A percentile compares a stretch with the other conserved stretches of the same genome.
Evolutionary conservation across 2,113 vertebrate species (phyloP).

Genomic region (Periophthalmus modestus): DNA sequence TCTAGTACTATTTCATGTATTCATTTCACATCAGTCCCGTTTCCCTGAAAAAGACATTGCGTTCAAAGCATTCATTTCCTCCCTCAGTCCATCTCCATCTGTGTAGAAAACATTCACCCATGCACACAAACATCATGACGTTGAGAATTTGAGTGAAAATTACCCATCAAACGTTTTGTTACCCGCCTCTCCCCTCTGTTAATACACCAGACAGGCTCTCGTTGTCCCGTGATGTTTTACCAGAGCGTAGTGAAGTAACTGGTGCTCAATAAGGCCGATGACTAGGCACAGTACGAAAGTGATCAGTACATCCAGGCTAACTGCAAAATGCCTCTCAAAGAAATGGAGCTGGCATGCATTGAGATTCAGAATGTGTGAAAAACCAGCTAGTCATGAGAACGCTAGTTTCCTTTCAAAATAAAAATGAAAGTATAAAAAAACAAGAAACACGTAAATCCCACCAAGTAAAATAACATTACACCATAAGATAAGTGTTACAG

Average conservation of each 20-base stretch:
- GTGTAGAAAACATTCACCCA: constrained; percentile 61
- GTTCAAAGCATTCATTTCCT: constrained; percentile 57
- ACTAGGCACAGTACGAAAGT: constrained; percentile 68
- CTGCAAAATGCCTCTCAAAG: constrained; percentile 67
- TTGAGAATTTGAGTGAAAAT: constrained; percentile 46
- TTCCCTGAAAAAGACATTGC: constrained; percentile 78
- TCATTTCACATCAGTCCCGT: constrained; percentile 59
- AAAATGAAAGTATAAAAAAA: constrained; percentile 47
- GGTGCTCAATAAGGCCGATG: constrained; percentile 68
- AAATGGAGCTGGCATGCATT: constrained; percentile 73
- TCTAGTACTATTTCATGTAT: constrained; percentile 66
- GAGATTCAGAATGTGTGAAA: constrained; percentile 64
- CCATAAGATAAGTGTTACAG: constrained; percentile 81
- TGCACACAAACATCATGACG: constrained; percentile 69
- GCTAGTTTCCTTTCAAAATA: constrained; percentile 75
- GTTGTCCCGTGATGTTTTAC: constrained; percentile 54
- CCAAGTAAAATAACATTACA: constrained; percentile 81
- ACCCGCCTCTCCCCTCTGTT: constrained; percentile 22
- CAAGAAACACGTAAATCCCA: constrained; percentile 77
- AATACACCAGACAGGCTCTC: constrained; percentile 54
- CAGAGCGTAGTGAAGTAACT: constrained; percentile 59
- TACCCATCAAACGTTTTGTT: constrained; percentile 21
- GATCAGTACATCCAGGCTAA: constrained; percentile 52
- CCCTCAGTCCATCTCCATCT: constrained; percentile 37
- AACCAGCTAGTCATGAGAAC: constrained; percentile 73